Evolutionary conservation across 2,113 vertebrate species (phyloP).

Genomic region (Orycteropus afer): DNA sequence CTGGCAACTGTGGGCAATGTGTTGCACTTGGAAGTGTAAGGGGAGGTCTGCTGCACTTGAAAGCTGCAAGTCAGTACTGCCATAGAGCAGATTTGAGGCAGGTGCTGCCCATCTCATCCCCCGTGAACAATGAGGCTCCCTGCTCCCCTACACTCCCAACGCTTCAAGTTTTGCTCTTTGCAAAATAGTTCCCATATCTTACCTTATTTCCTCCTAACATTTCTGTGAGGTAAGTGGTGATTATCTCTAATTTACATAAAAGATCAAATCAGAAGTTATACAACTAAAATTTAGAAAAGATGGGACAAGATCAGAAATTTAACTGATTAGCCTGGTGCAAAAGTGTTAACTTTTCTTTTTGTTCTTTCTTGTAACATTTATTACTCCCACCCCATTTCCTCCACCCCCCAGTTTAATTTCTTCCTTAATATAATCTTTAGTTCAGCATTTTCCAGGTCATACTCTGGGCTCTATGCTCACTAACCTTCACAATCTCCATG

Average conservation of each 20-base stretch:
- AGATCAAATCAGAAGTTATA: neutral
- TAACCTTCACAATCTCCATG: neutral
- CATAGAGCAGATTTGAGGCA: neutral
- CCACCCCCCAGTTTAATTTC: neutral
- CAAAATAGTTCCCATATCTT: neutral
- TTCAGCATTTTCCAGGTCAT: constrained; percentile 31
- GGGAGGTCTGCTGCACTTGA: neutral
- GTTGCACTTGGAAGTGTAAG: neutral
- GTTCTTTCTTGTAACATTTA: neutral
- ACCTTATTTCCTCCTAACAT: neutral
- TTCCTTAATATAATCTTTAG: neutral
- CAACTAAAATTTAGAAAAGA: neutral
- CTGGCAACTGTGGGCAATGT: neutral
- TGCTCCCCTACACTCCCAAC: neutral
- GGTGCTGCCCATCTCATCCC: neutral
- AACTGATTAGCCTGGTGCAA: neutral
- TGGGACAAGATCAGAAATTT: neutral
- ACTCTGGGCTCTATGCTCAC: neutral
- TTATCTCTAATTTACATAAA: neutral
- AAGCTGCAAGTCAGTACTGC: neutral
- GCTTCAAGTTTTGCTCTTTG: neutral
- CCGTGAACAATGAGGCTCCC: neutral
- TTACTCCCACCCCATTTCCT: neutral
- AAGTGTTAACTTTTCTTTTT: neutral
- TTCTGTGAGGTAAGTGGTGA: neutral